Conservation (phyloP, 2,888 invertebrate genomes). For the Drosophila basisetae region DNA sequence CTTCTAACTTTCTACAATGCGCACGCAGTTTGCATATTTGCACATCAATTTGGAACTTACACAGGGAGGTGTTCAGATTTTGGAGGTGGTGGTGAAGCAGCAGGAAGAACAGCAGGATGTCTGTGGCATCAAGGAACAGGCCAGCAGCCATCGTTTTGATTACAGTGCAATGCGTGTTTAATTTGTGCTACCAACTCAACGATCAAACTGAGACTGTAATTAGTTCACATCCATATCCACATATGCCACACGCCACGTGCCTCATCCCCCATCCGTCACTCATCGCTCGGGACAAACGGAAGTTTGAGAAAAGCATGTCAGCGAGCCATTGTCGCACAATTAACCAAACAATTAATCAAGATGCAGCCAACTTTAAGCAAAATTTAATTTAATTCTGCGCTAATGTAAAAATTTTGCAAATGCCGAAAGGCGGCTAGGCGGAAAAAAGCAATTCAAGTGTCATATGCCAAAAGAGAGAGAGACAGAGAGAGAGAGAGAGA, state of each 20-base stretch:
- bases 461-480: background rate
- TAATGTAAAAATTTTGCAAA: conserved; percentile 31
- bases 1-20: conserved; percentile 41
- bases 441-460: conserved; percentile 9
- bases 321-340: conserved; percentile 43
- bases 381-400: conserved; percentile 39
- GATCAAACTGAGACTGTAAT: conserved; percentile 48
- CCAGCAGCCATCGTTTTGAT: conserved; percentile 6
- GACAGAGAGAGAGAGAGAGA: too few species aligned
- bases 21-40: conserved; percentile 74
- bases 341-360: conserved; percentile 62
- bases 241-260: background rate
- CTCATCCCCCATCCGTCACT: background rate
- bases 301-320: conserved; percentile 35
- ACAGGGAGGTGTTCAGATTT: background rate
- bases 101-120: background rate
- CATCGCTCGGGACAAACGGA: conserved; percentile 4
- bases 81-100: background rate
- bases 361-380: conserved; percentile 11
- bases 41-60: conserved; percentile 53
- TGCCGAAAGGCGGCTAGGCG: conserved; percentile 2
- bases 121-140: background rate
- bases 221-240: conserved; percentile 31
- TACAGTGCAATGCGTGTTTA: conserved; percentile 47
- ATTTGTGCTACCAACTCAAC: conserved; percentile 36